These are phyloP conservation scores for Eupithecia subumbrata DNA, from an alignment of 2,888 invertebrate species.

Conservation along the genomic window DNA sequence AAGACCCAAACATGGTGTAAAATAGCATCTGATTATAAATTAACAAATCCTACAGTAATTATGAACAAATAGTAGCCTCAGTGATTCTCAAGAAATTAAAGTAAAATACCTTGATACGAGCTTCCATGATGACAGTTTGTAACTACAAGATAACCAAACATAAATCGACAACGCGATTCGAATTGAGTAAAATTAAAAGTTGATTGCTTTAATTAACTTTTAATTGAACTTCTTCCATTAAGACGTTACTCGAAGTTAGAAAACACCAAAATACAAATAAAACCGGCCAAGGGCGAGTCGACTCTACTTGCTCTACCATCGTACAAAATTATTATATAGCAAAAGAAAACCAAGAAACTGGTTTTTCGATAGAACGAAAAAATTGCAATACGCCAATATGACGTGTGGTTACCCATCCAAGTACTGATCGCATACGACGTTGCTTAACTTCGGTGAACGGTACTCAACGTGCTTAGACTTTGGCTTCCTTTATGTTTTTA, in stretches of 20 bases:
- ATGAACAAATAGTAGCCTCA: not conserved
- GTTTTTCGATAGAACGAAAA: too few species aligned
- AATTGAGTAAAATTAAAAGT: conserved; percentile 2
- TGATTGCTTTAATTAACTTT: not conserved
- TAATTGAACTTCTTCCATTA: not conserved
- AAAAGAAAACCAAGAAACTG: too few species aligned
- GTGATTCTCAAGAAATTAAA: not conserved
- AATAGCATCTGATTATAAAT: not conserved
- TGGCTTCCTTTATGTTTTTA: too few species aligned
- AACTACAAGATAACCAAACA: not conserved
- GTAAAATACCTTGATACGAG: not conserved
- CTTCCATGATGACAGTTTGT: conserved; percentile 4
- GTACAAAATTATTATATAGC: too few species aligned
- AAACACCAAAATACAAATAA: not conserved
- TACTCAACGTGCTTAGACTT: too few species aligned
- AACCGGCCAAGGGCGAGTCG: too few species aligned
- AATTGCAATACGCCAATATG: too few species aligned
- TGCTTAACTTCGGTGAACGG: too few species aligned
- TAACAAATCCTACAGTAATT: not conserved
- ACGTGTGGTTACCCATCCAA: too few species aligned
- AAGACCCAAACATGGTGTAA: not conserved
- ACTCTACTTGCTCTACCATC: too few species aligned
- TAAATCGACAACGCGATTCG: not conserved
- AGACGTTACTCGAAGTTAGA: not conserved
- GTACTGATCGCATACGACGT: too few species aligned